Base-by-base conservation (phyloP, 2,888 invertebrate genomes). In the Gastrophysa polygoni region DNA sequence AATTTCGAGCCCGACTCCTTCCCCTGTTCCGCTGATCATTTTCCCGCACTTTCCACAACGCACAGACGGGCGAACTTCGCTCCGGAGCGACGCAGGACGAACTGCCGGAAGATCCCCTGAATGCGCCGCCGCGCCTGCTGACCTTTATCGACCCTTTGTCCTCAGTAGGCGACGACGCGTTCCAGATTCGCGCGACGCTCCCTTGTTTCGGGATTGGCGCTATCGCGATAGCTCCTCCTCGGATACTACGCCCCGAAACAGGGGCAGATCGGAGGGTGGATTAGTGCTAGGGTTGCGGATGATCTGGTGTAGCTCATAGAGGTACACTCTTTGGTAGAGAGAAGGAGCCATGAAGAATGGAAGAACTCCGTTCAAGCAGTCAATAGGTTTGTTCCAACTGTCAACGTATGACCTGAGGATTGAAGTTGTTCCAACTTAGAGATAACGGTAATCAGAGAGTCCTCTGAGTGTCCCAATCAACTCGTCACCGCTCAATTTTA, bases 151-250 rank as follows among this genome's bases (percentile, higher is more conserved):
- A 75, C 75, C 71, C 72, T 69, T 68, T 67, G 63, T 67, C 68
- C 76, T 76, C 76, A n/a, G n/a, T n/a, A n/a, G n/a, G n/a, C n/a
- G n/a, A 75, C 82, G 82, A 84, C 84, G 82, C 84, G 81, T 77
- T 77, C 78, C 78, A 71, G 72, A 72, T 74, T 71, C 70, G 67
- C 64, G 68, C 70, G 69, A 83, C 84, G 84, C 83, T 84, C 85
- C 84, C 85, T 83, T 83, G 84, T 83, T 84, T 84, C 83, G 82
- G 78, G 71, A 77, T 77, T 77, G 77, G 77, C 63, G 63, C 61
- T 32, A 56, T 57, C 51, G 51, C 56, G 68, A 71, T 72, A 72
- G 75, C 75, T 70, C 75, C 75, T 71, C 67, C 72, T 70, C 64
- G 55, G 57, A 62, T 64, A 28, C 32, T 47, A 60, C 64, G 61